phyloP scores from a whole-genome alignment of 2,113 vertebrate species.

The Cyprinodon tularosa region DNA sequence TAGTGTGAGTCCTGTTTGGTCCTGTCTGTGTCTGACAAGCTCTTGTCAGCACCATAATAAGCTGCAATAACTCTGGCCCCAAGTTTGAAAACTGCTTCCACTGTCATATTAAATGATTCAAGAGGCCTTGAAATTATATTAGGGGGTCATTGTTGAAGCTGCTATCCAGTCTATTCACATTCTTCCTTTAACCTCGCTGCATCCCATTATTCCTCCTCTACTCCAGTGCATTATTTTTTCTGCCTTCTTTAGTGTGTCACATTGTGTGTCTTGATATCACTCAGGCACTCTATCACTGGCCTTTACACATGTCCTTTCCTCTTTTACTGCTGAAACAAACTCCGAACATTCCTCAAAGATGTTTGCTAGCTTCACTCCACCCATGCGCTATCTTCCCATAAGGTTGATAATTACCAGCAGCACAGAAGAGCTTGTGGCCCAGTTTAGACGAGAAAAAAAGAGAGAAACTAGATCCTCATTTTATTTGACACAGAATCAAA shows the following conservation, averaged over 20 bases:
- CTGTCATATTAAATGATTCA: constrained; percentile 58
- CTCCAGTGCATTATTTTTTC: constrained; percentile 25
- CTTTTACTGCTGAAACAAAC: constrained; percentile 39
- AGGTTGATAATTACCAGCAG: constrained; percentile 74
- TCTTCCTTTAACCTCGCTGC: constrained; percentile 33
- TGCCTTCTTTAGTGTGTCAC: constrained; percentile 28
- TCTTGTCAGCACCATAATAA: constrained; percentile 64
- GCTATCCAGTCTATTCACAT: constrained; percentile 26
- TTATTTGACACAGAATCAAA: constrained; percentile 66
- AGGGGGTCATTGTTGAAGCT: constrained; percentile 41
- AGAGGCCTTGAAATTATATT: constrained; percentile 49
- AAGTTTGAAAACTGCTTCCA: constrained; percentile 36
- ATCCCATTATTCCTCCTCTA: constrained; percentile 12
- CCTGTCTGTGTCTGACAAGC: constrained; percentile 57
- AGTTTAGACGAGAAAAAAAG: constrained; percentile 55
- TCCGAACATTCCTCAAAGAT: constrained; percentile 23
- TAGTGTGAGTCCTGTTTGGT: constrained; percentile 40
- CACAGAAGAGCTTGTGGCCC: constrained; percentile 70
- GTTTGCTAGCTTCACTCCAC: constrained; percentile 30
- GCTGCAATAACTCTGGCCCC: constrained; percentile 48
- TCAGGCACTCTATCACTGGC: constrained; percentile 11
- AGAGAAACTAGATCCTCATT: constrained; percentile 55
- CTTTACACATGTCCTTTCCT: constrained; percentile 22
- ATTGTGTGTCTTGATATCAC: constrained; percentile 25
- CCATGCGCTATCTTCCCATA: constrained; percentile 44